Base-by-base conservation (phyloP, 2,888 invertebrate species). In the Drosophila vallismaia region DNA sequence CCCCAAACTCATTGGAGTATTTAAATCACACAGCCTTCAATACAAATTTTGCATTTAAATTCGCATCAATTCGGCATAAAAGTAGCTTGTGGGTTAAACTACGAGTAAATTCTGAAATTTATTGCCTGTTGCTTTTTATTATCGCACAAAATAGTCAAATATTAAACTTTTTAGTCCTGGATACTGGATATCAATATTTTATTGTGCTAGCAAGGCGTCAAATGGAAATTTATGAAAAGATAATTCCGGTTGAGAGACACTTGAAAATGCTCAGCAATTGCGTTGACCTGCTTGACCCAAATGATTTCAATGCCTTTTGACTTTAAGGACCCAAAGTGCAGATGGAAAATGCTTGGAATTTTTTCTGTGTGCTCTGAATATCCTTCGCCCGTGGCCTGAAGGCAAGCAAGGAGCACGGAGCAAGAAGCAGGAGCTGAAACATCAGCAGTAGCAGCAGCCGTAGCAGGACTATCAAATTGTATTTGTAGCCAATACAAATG, bases 401-500 rank as follows among this genome's bases (percentile, higher is more conserved):
- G 53, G 58, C 26, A 24, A 36, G 10, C 10, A 46, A 31, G 49
- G 56, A 38, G 56, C 59, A 49, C 19, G 19, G 19, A n/a, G n/a
- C 42, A 49, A 31, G 49, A 49, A 38, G 56, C 59, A 49, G 54
- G 40, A 46, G 58, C 74, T 66, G 26, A 19, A n/a, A 12, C 31
- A 26, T 14, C 31, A 55, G 33, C 50, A 49, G 54, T 36, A 46
- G 52, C 8, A 19, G 59, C 10, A 49, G 36, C 46, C 48, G 45
- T 33, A 45, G 49, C 58, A 59, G 56, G 72, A 75, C 74, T 74
- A 85, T 85, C 85, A 82, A 85, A 85, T 85, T 86, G 84, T 85
- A 82, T 86, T 86, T 85, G 87, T 80, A 78, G 78, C 78, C 84
- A 82, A 85, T 85, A 84, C 87, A 84, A 84, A 86, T 84, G 86